Evolutionary conservation across 2,888 invertebrate genomes (phyloP), one percentile per base, ranked within the genome.

Genomic region (Chirona hameri): DNA sequence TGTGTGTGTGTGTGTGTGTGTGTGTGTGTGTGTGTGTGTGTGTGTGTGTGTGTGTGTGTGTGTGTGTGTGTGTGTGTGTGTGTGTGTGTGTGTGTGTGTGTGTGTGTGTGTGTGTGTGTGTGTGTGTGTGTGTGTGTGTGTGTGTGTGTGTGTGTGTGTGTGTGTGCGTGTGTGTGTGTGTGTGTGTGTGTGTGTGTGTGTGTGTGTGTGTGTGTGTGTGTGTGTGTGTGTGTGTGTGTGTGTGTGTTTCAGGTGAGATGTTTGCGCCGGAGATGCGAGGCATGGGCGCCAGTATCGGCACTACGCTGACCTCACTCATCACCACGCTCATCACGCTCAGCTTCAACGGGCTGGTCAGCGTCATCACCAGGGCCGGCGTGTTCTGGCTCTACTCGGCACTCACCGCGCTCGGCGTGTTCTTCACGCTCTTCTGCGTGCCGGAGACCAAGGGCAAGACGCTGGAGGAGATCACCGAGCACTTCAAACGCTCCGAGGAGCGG

Each of bases 361-460:
- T 3, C n/a, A 10, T 65, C 10, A 65, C 65, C n/a, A 9, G 27
- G 65, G 65, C 65, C 65, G 65, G 65, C 27, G n/a, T n/a, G 65
- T 65, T 65, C 65, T 65, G 65, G 65, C 65, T 65, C n/a, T 65
- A n/a, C 27, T 65, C 65, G 27, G 65, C 65, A 3, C 24, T 65
- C 27, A 65, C 65, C 9, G 65, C 27, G n/a, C n/a, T 65, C 65
- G 65, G 65, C 27, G 27, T n/a, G 10, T 27, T 65, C 65, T 65
- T 27, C 65, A 10, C 65, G 0, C 3, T 65, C 10, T 65, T 65
- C n/a, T 65, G 24, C 65, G n/a, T 65, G n/a, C 27, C 7, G n/a
- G 65, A 65, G 65, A 65, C 65, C 10, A 65, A 65, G 65, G 65
- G 65, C n/a, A 65, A 65, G 65, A 27, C 65, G 10, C 65, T 65